Conservation (phyloP, 2,888 invertebrate species). For the Acronicta aceris region DNA sequence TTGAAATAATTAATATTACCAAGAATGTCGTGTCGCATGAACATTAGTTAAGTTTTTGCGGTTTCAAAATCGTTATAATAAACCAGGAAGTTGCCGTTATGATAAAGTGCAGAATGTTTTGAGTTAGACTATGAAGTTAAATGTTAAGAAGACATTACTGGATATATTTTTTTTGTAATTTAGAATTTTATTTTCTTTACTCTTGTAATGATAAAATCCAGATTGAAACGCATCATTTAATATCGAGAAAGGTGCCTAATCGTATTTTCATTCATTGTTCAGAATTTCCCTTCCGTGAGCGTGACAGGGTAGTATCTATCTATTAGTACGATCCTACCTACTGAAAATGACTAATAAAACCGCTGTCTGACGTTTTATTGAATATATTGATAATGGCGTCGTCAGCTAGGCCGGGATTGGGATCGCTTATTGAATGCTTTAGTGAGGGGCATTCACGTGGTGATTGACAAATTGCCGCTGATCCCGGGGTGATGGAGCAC, state of each 20-base stretch:
- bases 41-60: constrained; percentile 33
- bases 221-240: constrained; percentile 15
- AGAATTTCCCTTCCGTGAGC: constrained; percentile 30
- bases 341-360: constrained; percentile 62
- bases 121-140: constrained; percentile 11
- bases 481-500: constrained; percentile 71
- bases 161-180: no score
- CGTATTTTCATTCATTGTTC: constrained; percentile 33
- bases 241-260: constrained; percentile 15
- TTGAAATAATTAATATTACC: constrained; percentile 21
- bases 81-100: constrained; percentile 42
- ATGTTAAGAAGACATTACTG: not conserved
- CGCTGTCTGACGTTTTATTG: constrained; percentile 61
- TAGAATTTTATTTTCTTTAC: no score
- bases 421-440: constrained; percentile 75
- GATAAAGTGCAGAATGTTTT: constrained; percentile 16
- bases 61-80: constrained; percentile 38
- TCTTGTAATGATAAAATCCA: no score
- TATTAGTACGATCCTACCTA: constrained; percentile 12
- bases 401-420: constrained; percentile 46
- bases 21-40: constrained; percentile 33
- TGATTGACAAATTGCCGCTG: constrained; percentile 85
- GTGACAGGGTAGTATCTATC: constrained; percentile 8
- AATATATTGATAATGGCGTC: constrained; percentile 66
- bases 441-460: constrained; percentile 73